phyloP scores from a whole-genome alignment of 2,888 invertebrate species.

The Conistra vaccinii region DNA sequence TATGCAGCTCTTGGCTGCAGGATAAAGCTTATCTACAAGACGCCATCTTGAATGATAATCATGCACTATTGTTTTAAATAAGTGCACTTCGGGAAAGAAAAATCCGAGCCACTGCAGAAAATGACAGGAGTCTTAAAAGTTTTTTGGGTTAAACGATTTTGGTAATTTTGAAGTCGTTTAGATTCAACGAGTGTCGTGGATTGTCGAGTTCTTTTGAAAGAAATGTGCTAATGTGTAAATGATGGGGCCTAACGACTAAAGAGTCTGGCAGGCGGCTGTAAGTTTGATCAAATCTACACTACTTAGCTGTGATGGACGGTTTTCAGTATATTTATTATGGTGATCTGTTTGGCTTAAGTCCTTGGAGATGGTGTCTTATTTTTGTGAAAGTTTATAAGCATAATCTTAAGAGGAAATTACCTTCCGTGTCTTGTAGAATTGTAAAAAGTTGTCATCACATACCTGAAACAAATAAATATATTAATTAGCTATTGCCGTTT shows the following conservation, averaged over 20 bases:
- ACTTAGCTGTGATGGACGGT: constrained; percentile 33
- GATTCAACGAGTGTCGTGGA: constrained; percentile 31
- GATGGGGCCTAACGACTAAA: constrained; percentile 38
- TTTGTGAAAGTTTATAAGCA: neutral
- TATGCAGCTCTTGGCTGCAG: constrained; percentile 47
- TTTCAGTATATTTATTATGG: constrained; percentile 22
- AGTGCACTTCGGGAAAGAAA: constrained; percentile 53
- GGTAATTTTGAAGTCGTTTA: constrained; percentile 45
- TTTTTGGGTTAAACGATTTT: constrained; percentile 54
- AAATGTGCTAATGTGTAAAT: constrained; percentile 49
- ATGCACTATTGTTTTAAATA: constrained; percentile 64
- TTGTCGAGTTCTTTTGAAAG: constrained; percentile 44
- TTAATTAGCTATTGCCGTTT: constrained; percentile 4
- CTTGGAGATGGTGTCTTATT: neutral
- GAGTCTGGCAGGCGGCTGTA: neutral
- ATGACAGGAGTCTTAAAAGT: constrained; percentile 42
- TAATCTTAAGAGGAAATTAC: neutral
- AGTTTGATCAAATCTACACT: constrained; percentile 38
- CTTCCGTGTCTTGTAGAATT: neutral
- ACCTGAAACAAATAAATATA: constrained; percentile 56
- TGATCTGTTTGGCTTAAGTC: constrained; percentile 11
- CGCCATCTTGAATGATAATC: constrained; percentile 52
- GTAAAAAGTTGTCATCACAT: constrained; percentile 4
- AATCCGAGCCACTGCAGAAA: constrained; percentile 30
- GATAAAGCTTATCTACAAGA: constrained; percentile 44